phyloP scores from a whole-genome alignment of 1,140 invertebrate species.

The Camponotus vicinus region DNA sequence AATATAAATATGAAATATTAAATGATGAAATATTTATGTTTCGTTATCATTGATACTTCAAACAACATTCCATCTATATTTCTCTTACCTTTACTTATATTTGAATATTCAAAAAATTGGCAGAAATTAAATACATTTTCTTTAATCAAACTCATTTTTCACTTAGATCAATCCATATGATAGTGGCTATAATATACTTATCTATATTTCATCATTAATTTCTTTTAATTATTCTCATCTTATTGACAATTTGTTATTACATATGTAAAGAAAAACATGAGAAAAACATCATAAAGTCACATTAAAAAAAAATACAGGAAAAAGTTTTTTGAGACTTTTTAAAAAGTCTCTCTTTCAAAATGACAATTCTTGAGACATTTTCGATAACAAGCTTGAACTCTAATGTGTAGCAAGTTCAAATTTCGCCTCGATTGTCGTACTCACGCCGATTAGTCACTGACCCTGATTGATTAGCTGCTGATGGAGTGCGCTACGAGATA shows the following conservation, averaged over 20 bases:
- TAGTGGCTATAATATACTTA: not conserved
- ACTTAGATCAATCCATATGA: not conserved
- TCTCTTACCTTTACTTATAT: not conserved
- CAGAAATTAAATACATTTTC: not conserved
- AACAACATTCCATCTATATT: not conserved
- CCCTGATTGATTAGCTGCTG: slow-evolving; percentile 72
- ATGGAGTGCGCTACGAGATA: slow-evolving; percentile 69
- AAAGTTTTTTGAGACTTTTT: slow-evolving; percentile 10
- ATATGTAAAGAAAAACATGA: not conserved
- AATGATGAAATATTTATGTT: not conserved
- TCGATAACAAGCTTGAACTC: not conserved
- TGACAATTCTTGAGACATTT: not conserved
- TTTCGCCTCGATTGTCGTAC: slow-evolving; percentile 38
- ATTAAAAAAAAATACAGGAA: slow-evolving; percentile 7
- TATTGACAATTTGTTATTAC: not conserved
- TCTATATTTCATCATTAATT: not conserved
- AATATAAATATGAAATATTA: not conserved
- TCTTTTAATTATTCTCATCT: not conserved
- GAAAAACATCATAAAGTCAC: not conserved
- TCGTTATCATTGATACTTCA: not conserved
- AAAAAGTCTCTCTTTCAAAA: not conserved
- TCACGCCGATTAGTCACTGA: slow-evolving; percentile 72
- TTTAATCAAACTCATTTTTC: not conserved
- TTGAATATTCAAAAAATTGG: not conserved
- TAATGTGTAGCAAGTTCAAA: not conserved